Evolutionary conservation across 2,113 vertebrate genomes (phyloP), one percentile per base, ranked within the genome.

Genomic region (Mastomys coucha): DNA sequence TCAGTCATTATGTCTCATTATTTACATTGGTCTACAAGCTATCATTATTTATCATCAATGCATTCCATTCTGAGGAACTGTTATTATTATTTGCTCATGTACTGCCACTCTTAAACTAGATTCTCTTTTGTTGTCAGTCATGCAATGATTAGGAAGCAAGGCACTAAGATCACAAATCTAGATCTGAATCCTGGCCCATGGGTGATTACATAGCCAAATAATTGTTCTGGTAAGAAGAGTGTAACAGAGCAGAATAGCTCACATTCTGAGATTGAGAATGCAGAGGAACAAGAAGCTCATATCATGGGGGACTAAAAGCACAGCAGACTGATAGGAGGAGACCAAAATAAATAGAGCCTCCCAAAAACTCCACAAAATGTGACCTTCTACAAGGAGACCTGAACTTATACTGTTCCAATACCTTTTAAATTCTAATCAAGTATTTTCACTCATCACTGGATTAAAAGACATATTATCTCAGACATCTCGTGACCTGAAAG

Each of bases 1-100:
- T 14, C 12, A 42, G 60, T 91, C 51, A 81, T 24, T 58, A 20
- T n/a, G 20, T 58, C 78, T 58, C 12, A n/a, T 63, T 33, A 20
- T 20, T 95, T 87, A n/a, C 81, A 88, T 60, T 95, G 94, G 75
- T 45, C 51, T 75, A 93, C 11, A 94, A 85, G 4, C 31, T 56
- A 70, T 14, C n/a, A 58, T 91, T 92, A 36, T 19, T 91, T 63
- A 2, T 70, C n/a, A 91, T 81, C 86, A 6, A 20, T n/a, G 10
- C 36, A 91, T 87, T 94, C 7, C 33, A 51, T 72, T 60, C 63
- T 11, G 73, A 86, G 85, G 36, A 90, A 60, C 1, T 51, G 17
- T 22, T 60, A 77, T 45, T 92, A 4, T 63, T 95, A 22, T 92
- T 92, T 56, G n/a, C 10, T 92, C 51, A 72, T 81, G 6, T 1